Conservation (phyloP, 2,888 invertebrate species). For the Meta bourneti region DNA sequence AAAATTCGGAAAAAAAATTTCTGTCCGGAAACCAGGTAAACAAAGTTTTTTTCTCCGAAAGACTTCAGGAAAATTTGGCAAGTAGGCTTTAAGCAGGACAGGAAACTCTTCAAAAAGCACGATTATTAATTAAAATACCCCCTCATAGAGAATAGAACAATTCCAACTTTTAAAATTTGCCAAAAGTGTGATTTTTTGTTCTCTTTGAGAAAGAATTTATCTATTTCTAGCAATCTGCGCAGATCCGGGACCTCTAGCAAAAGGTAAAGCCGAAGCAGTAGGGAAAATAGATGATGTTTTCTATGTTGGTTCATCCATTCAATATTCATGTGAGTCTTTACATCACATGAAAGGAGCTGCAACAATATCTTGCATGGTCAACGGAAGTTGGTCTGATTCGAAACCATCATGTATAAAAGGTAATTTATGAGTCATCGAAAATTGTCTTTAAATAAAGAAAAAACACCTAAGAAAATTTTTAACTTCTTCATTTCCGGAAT, state of each 20-base stretch:
- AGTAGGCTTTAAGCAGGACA: too few relatives aligned
- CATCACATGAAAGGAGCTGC: conserved; percentile 62
- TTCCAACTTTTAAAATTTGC: background rate
- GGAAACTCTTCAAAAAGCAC: too few relatives aligned
- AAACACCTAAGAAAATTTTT: too few relatives aligned
- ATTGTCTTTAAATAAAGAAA: too few relatives aligned
- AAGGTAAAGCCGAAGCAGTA: conserved; percentile 46
- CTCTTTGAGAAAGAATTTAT: background rate
- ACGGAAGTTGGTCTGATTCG: conserved; percentile 63
- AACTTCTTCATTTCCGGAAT: too few relatives aligned
- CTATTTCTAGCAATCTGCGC: conserved; percentile 54
- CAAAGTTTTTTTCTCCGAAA: too few relatives aligned
- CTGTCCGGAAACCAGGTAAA: too few relatives aligned
- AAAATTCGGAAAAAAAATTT: too few relatives aligned
- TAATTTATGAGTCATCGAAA: background rate
- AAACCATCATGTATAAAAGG: conserved; percentile 71
- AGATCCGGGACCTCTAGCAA: conserved; percentile 59
- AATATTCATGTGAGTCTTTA: conserved; percentile 52
- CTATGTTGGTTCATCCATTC: conserved; percentile 67
- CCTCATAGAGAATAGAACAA: too few relatives aligned
- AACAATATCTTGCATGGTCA: conserved; percentile 53
- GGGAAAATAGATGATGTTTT: conserved; percentile 55
- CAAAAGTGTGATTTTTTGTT: background rate
- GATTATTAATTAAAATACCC: background rate
- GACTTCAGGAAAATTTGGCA: too few relatives aligned